Evolutionary conservation across 37 sponge, comb jelly and placozoan genomes (phyloP).

Genomic region (Cliona cf. orientalis): DNA sequence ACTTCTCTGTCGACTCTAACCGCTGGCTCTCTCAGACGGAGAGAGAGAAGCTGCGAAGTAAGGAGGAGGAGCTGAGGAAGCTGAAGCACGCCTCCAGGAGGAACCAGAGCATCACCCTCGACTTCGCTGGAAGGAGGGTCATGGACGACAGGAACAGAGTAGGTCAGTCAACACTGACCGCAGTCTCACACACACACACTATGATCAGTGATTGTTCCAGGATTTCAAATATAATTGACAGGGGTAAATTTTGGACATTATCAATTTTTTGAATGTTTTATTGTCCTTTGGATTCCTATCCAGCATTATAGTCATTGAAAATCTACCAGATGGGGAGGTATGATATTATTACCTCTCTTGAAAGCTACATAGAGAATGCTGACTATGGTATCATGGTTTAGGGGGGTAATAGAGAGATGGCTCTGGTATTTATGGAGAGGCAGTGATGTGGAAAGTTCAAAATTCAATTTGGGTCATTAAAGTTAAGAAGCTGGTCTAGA

Average conservation of each 20-base stretch:
- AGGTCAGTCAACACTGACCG: constrained; percentile 22
- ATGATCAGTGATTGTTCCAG: background rate
- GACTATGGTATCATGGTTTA: too few relatives aligned
- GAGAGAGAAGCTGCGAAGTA: constrained; percentile 49
- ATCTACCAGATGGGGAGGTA: too few relatives aligned
- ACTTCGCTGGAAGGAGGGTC: constrained; percentile 90
- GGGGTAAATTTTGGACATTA: background rate
- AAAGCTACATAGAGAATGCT: too few relatives aligned
- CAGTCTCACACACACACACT: background rate
- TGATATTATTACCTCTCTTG: too few relatives aligned
- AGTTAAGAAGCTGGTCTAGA: too few relatives aligned
- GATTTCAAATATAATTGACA: background rate
- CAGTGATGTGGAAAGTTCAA: too few relatives aligned
- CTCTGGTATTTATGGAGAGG: too few relatives aligned
- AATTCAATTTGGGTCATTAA: too few relatives aligned
- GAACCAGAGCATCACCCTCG: constrained; percentile 72
- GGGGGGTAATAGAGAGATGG: too few relatives aligned
- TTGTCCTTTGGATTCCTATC: too few relatives aligned
- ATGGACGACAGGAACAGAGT: constrained; percentile 48
- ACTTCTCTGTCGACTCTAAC: constrained; percentile 75
- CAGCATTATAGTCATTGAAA: too few relatives aligned
- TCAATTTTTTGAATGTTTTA: too few relatives aligned
- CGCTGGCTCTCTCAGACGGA: constrained; percentile 79
- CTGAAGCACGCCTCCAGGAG: constrained; percentile 53
- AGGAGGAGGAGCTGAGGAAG: constrained; percentile 69